A percentile compares a stretch with the other conserved stretches of the same genome.
Conservation (phyloP, 2,797 vertebrate species). For the Oreonectes daqikongensis region DNA sequence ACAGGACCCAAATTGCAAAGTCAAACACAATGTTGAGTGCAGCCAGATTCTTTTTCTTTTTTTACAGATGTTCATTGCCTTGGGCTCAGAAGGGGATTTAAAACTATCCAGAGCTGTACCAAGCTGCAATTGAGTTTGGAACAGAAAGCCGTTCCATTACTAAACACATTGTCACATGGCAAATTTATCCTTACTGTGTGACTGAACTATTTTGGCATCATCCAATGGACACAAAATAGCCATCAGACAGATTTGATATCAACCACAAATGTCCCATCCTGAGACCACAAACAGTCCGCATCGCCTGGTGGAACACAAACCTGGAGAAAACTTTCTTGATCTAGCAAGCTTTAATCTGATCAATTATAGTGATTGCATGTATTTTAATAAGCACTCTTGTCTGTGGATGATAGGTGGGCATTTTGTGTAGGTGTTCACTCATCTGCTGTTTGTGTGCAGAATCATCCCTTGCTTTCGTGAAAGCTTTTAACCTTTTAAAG, state of each 20-base stretch:
- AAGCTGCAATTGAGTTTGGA: conserved; percentile 21
- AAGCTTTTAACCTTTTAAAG: not conserved
- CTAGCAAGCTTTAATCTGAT: not conserved
- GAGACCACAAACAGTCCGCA: no score
- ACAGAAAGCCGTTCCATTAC: conserved; percentile 17
- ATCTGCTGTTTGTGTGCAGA: conserved; percentile 2
- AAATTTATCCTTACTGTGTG: not conserved
- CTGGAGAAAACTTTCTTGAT: not conserved
- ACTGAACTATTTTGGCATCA: no score
- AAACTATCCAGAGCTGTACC: conserved; percentile 28
- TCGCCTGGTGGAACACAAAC: no score
- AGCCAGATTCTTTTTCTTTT: conserved; percentile 33
- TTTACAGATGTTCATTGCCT: conserved; percentile 29
- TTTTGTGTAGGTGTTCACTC: no score
- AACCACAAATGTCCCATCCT: no score
- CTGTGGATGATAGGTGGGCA: no score
- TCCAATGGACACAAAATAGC: no score
- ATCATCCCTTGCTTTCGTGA: not conserved
- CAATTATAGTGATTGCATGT: no score
- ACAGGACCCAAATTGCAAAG: not conserved
- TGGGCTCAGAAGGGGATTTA: conserved; percentile 32
- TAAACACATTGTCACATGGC: conserved; percentile 1
- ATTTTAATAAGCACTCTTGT: no score
- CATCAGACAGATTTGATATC: no score
- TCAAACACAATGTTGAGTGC: not conserved